A percentile compares a stretch with the other conserved stretches of the same genome.
These are phyloP conservation scores for Tetranychus piercei DNA, from an alignment of 2,888 invertebrate species.

Conservation along the genomic window DNA sequence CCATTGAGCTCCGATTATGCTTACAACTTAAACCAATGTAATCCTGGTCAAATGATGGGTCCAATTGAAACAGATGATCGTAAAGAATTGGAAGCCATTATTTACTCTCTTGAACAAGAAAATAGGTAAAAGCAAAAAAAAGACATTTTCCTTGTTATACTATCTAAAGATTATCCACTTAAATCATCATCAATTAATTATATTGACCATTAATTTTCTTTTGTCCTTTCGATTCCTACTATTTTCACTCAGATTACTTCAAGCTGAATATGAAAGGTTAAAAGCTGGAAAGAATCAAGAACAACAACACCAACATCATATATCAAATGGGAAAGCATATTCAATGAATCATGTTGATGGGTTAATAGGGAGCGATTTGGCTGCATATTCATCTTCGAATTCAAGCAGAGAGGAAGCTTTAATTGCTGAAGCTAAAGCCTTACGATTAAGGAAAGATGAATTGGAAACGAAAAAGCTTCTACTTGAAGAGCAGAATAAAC, in stretches of 20 bases:
- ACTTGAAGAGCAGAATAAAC: conserved; percentile 91
- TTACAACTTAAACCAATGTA: conserved; percentile 43
- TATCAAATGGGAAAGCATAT: background rate
- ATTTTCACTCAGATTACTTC: conserved; percentile 43
- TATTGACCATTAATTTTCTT: background rate
- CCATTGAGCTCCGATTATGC: conserved; percentile 13
- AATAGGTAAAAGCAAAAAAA: conserved; percentile 42
- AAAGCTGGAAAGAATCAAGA: conserved; percentile 32
- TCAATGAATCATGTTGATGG: conserved; percentile 37
- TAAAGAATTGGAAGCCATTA: conserved; percentile 83
- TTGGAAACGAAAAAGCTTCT: conserved; percentile 95
- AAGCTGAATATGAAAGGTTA: conserved; percentile 82
- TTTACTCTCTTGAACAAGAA: conserved; percentile 79
- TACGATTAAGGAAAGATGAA: conserved; percentile 34
- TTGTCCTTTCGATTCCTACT: background rate
- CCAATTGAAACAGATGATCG: conserved; percentile 74
- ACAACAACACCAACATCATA: conserved; percentile 5
- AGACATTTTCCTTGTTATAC: background rate
- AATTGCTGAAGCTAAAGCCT: conserved; percentile 47
- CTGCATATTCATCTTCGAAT: background rate
- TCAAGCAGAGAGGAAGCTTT: conserved; percentile 48
- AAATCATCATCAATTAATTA: too few relatives aligned
- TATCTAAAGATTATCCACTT: background rate
- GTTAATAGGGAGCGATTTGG: background rate
- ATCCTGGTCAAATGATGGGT: conserved; percentile 68